phyloP scores from a whole-genome alignment of 2,888 invertebrate genomes.

The Malachius bipustulatus region DNA sequence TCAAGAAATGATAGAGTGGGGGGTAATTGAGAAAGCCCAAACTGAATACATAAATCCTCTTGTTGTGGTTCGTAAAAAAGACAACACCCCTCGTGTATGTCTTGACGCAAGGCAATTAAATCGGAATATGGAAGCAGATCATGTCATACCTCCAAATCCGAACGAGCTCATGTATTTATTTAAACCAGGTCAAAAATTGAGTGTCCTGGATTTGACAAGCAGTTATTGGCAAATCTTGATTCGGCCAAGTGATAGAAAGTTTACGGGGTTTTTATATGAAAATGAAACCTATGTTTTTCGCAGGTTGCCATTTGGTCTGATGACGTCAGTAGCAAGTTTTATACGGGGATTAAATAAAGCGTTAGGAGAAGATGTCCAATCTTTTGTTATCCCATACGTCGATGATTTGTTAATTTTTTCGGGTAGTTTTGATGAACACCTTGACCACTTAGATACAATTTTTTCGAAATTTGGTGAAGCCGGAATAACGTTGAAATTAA shows the following conservation, averaged over 20 bases:
- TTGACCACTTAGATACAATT: neutral
- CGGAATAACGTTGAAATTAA: neutral
- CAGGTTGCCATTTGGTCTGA: conserved; percentile 8
- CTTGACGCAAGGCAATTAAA: conserved; percentile 5
- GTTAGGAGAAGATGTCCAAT: conserved; percentile 6
- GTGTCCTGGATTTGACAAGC: conserved; percentile 6
- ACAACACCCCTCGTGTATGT: conserved; percentile 3
- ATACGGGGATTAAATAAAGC: conserved; percentile 7
- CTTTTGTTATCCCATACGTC: conserved; percentile 6
- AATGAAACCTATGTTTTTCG: conserved; percentile 5
- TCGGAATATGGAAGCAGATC: neutral
- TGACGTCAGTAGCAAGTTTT: conserved; percentile 7
- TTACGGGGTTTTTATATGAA: conserved; percentile 7
- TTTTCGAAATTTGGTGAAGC: neutral
- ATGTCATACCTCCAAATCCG: conserved; percentile 4
- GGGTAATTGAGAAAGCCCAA: neutral
- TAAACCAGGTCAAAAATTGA: conserved; percentile 1
- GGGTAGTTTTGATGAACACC: neutral
- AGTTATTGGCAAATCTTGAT: conserved; percentile 9
- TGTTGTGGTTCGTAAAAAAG: conserved; percentile 3
- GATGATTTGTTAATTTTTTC: conserved; percentile 9
- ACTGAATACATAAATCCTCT: conserved; percentile 4
- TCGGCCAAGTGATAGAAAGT: conserved; percentile 3
- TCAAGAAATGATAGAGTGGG: conserved; percentile 3
- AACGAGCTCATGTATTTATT: conserved; percentile 4